Evolutionary conservation across 2,888 invertebrate genomes (phyloP).

Genomic region (Phyllotreta striolata): DNA sequence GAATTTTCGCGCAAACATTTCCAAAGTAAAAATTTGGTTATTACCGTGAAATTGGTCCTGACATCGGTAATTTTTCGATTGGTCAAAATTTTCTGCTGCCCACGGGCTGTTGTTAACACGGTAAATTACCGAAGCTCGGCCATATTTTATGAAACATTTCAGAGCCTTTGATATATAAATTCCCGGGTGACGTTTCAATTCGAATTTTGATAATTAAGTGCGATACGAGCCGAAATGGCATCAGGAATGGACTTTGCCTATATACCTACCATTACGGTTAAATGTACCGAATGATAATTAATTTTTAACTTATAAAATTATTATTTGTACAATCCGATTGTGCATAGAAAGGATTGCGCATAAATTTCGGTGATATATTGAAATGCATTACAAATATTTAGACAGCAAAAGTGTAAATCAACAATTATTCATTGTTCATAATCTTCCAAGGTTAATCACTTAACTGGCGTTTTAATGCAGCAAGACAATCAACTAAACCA

Average conservation of each 20-base stretch:
- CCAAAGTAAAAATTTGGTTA: no score
- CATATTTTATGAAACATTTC: constrained; percentile 20
- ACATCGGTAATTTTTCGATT: constrained; percentile 4
- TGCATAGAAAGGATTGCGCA: no score
- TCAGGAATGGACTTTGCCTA: neutral
- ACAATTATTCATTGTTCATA: neutral
- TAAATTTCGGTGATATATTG: no score
- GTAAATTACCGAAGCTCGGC: constrained; percentile 1
- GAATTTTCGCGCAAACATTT: no score
- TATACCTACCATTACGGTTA: neutral
- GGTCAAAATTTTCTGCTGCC: neutral
- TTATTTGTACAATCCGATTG: no score
- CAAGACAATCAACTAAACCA: constrained; percentile 9
- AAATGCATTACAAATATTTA: no score
- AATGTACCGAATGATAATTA: no score
- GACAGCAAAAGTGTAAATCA: no score
- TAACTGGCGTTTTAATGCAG: constrained; percentile 5
- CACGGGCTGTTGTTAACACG: constrained; percentile 4
- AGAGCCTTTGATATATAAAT: constrained; percentile 35
- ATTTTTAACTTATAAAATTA: no score
- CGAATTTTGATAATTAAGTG: constrained; percentile 36
- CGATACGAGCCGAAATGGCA: constrained; percentile 24
- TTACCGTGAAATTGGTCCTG: constrained; percentile 2
- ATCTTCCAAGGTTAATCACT: constrained; percentile 2
- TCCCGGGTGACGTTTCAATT: constrained; percentile 36